Conservation (phyloP, 2,797 vertebrate species). For the Malurus splendens region DNA sequence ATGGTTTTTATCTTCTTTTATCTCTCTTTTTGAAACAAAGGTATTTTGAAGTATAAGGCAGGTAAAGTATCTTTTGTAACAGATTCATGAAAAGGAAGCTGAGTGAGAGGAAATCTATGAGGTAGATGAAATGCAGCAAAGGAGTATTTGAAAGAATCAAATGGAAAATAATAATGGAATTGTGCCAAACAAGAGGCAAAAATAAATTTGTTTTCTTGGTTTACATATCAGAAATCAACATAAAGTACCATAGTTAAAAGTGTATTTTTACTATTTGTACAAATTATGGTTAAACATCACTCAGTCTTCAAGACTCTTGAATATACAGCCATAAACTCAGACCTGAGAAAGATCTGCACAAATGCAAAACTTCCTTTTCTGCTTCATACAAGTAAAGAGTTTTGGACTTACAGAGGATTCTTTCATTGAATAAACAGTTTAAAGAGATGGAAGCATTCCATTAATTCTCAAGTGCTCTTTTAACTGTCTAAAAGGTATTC, state of each 20-base stretch:
- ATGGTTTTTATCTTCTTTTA: slow-evolving; percentile 46
- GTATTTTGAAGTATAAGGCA: slow-evolving; percentile 58
- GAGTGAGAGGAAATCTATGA: neutral
- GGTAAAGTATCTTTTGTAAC: slow-evolving; percentile 32
- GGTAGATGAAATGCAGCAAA: neutral
- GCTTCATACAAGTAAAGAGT: neutral
- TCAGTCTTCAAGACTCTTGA: neutral
- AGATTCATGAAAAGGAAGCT: slow-evolving; percentile 1
- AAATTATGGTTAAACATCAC: neutral
- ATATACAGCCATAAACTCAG: neutral
- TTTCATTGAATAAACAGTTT: neutral
- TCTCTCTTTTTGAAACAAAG: slow-evolving; percentile 47
- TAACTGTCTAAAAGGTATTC: neutral
- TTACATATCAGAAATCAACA: neutral
- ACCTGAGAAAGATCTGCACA: neutral
- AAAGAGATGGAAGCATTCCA: neutral
- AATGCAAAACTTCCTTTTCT: neutral
- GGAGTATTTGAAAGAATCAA: slow-evolving; percentile 19
- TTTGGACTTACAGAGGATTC: neutral
- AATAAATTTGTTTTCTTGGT: neutral
- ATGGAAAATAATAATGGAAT: neutral
- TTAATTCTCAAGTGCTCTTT: neutral
- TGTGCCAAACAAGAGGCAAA: neutral
- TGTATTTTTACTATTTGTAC: neutral
- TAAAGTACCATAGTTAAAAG: neutral